phyloP scores from a whole-genome alignment of 2,113 vertebrate species.

The Manacus vitellinus region DNA sequence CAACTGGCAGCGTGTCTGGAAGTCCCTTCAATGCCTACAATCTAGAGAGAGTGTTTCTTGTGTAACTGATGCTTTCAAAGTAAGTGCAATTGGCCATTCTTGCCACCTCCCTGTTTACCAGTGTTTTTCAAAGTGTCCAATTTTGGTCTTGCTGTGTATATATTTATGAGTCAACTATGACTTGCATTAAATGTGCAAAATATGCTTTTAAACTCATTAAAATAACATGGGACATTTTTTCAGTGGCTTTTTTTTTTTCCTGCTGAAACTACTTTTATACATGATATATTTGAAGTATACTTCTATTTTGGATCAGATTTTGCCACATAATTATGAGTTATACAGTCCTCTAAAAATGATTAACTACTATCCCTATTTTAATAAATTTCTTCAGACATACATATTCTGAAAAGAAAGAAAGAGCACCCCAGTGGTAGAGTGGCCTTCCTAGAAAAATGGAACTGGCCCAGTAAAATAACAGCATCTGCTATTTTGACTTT shows the following conservation, averaged over 20 bases:
- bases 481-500: conserved; percentile 49
- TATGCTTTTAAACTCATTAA: neutral
- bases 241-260: neutral
- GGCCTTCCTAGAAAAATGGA: neutral
- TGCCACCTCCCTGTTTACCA: neutral
- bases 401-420: neutral
- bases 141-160: neutral
- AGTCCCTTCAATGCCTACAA: neutral
- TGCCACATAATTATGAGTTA: neutral
- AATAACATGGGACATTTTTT: neutral
- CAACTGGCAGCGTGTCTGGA: neutral
- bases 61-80: neutral
- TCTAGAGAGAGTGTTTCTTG: neutral
- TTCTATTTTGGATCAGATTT: neutral
- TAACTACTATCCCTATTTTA: neutral
- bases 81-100: neutral
- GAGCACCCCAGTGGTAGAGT: neutral
- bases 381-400: neutral
- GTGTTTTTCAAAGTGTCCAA: neutral
- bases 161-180: neutral
- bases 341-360: neutral
- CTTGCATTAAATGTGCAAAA: neutral
- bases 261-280: neutral
- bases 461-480: conserved; percentile 34
- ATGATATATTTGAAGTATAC: neutral